These are phyloP conservation scores for Notospermus geniculatus DNA, from an alignment of 1,140 invertebrate genomes.

Conservation along the genomic window DNA sequence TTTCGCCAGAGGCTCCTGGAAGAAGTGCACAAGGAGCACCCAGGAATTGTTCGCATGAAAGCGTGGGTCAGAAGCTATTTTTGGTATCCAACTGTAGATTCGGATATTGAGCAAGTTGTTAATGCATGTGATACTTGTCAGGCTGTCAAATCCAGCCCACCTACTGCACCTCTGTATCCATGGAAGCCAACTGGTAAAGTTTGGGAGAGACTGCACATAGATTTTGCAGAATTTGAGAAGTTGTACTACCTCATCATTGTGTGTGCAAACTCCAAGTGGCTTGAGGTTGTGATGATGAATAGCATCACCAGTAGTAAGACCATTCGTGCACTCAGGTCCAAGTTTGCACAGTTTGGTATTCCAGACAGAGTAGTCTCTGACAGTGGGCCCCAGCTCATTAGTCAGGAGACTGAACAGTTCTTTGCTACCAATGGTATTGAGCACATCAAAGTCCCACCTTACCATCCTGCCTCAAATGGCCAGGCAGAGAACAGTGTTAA, in stretches of 20 bases:
- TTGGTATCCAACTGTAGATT: slow-evolving; percentile 10
- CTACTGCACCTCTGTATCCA: background rate
- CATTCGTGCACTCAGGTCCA: slow-evolving; percentile 1
- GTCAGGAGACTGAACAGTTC: no score
- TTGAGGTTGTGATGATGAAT: slow-evolving; percentile 6
- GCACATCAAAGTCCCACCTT: no score
- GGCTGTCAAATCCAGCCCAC: background rate
- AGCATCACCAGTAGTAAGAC: background rate
- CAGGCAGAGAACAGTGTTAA: no score
- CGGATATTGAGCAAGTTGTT: slow-evolving; percentile 1
- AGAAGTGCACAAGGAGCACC: background rate
- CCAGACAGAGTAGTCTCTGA: no score
- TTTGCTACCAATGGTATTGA: no score
- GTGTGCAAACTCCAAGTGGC: slow-evolving; percentile 10
- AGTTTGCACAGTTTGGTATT: slow-evolving; percentile 10
- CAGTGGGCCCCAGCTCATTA: no score
- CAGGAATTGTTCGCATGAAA: background rate
- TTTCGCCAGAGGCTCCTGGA: background rate
- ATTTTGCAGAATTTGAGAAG: slow-evolving; percentile 9
- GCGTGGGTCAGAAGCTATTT: slow-evolving; percentile 8
- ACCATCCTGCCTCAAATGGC: no score
- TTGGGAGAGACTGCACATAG: slow-evolving; percentile 10
- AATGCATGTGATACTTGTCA: background rate
- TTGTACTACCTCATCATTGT: slow-evolving; percentile 3
- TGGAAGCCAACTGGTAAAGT: background rate